These are phyloP conservation scores for Zosterops pallidus DNA, from an alignment of 2,113 vertebrate genomes.

Conservation along the genomic window DNA sequence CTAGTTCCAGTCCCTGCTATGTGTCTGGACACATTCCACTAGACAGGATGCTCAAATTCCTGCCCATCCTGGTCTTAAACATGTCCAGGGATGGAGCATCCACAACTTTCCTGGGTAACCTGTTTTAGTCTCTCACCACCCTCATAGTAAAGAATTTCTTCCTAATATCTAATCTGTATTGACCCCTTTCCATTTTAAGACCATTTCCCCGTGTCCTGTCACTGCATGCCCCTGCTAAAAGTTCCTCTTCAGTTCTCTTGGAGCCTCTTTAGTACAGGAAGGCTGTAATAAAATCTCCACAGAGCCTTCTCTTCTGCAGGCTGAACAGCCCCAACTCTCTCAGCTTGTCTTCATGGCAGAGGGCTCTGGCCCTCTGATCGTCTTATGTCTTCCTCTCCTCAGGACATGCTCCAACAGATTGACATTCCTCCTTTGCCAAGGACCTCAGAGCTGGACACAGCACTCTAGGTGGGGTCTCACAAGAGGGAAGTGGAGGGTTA, in stretches of 20 bases:
- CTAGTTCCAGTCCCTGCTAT: not conserved
- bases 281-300: not conserved
- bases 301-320: not conserved
- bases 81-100: not conserved
- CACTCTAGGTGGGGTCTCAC: not conserved
- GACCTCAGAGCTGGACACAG: not conserved
- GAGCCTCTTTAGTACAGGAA: not conserved
- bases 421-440: not conserved
- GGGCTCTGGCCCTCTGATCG: not conserved
- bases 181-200: not conserved
- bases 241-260: not conserved
- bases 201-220: not conserved
- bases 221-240: not conserved
- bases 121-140: not conserved
- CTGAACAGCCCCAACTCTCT: not conserved
- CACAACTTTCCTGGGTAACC: not conserved
- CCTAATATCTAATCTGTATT: too few relatives aligned
- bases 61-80: not conserved
- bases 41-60: not conserved
- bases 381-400: not conserved
- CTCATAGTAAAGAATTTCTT: not conserved
- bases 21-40: fast-evolving
- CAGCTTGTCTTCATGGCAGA: not conserved
- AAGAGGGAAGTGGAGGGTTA: not conserved
- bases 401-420: fast-evolving